These are phyloP conservation scores for Ormyrus nitidulus DNA, from an alignment of 2,888 invertebrate genomes.

Conservation along the genomic window DNA sequence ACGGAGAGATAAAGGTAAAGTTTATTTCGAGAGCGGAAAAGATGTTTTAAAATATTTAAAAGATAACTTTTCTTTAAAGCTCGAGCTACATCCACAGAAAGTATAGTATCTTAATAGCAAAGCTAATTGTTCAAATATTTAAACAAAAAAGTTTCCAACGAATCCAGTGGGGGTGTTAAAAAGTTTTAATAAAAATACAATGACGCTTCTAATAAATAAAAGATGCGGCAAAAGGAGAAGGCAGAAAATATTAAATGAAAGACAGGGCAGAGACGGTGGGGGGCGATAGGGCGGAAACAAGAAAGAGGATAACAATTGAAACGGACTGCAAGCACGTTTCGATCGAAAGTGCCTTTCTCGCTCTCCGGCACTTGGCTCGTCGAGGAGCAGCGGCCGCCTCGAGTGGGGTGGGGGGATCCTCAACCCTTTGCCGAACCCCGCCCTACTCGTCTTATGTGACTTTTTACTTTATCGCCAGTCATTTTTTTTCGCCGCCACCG, in stretches of 20 bases:
- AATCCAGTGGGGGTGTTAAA: background rate
- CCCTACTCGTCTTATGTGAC: slow-evolving; percentile 10
- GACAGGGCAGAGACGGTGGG: background rate
- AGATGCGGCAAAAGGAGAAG: background rate
- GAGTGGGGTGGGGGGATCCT: no score
- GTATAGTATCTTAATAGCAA: background rate
- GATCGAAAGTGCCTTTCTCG: slow-evolving; percentile 26
- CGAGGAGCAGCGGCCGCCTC: background rate
- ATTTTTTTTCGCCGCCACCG: background rate
- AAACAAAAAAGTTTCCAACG: background rate
- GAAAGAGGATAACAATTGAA: slow-evolving; percentile 37
- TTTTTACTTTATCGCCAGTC: slow-evolving; percentile 10
- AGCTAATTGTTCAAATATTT: background rate
- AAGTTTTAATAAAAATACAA: background rate
- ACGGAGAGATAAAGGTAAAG: background rate
- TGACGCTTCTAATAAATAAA: background rate
- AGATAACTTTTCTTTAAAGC: no score
- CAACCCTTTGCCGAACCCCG: slow-evolving; percentile 2
- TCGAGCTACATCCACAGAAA: no score
- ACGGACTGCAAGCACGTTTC: slow-evolving; percentile 39
- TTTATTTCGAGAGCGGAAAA: background rate
- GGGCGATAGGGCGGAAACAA: background rate
- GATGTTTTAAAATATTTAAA: no score
- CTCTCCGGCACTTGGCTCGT: background rate
- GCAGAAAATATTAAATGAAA: background rate